Percentiles rank a stretch among this genome's conserved stretches.
phyloP scores from a whole-genome alignment of 92 coral and sea anemone species.

The Siderastrea siderea region DNA sequence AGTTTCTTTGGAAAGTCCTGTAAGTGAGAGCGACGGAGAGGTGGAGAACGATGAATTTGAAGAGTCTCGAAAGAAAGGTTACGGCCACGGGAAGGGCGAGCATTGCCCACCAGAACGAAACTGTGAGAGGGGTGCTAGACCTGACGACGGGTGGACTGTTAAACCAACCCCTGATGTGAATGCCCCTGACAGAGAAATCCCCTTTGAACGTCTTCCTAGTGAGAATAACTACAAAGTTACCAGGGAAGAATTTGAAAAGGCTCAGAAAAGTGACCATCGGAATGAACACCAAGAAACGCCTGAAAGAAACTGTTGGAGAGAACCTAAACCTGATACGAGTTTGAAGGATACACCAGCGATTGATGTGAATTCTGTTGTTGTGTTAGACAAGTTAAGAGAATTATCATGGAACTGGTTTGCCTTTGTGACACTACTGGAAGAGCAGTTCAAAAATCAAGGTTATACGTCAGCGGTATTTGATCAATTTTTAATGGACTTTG shows the following conservation, averaged over 20 bases:
- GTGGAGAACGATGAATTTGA: constrained; percentile 17
- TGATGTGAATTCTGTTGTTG: constrained; percentile 34
- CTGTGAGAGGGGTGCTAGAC: constrained; percentile 16
- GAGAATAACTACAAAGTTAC: constrained; percentile 12
- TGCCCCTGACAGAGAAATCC: constrained; percentile 26
- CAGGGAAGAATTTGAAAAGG: background rate
- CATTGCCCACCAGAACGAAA: constrained; percentile 14
- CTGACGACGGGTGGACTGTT: constrained; percentile 10
- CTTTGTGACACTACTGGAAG: constrained; percentile 39
- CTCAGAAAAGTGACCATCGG: background rate
- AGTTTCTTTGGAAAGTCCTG: constrained; percentile 39
- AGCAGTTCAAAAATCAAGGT: constrained; percentile 35
- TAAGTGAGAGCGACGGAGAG: constrained; percentile 18
- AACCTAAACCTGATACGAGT: constrained; percentile 5
- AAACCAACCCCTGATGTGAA: constrained; percentile 27
- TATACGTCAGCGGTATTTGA: constrained; percentile 45
- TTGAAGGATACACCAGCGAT: constrained; percentile 34
- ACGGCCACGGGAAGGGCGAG: background rate
- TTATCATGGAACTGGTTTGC: constrained; percentile 66
- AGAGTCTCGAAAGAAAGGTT: background rate
- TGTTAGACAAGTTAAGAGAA: constrained; percentile 44
- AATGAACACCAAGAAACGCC: background rate
- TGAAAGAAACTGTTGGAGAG: constrained; percentile 21
- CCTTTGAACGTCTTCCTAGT: constrained; percentile 11
- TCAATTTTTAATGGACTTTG: constrained; percentile 59